Conservation (phyloP, 2,888 invertebrate genomes). For the Ypsolopha sequella region DNA sequence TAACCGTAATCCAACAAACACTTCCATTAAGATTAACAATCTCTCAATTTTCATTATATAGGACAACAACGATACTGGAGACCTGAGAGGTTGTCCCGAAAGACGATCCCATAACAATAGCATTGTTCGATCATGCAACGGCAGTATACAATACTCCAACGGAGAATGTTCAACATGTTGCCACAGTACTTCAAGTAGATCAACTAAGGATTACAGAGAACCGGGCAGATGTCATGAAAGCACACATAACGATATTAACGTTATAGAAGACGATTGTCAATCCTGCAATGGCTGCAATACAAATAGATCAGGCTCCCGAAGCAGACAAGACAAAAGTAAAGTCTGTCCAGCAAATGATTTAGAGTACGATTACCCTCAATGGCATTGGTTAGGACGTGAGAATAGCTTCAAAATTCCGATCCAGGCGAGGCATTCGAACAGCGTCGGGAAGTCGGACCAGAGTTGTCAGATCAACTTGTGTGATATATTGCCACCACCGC, state of each 20-base stretch:
- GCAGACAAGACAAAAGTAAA: conserved; percentile 65
- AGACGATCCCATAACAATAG: conserved; percentile 65
- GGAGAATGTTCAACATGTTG: conserved; percentile 65
- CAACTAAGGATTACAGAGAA: conserved; percentile 61
- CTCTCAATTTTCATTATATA: conserved; percentile 28
- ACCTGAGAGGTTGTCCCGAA: conserved; percentile 55
- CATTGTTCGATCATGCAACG: conserved; percentile 63
- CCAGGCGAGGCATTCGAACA: conserved; percentile 56
- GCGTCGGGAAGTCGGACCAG: conserved; percentile 58
- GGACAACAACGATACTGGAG: conserved; percentile 60
- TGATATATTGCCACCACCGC: conserved; percentile 75
- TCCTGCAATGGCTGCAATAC: conserved; percentile 63
- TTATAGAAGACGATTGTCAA: conserved; percentile 53
- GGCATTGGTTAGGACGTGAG: conserved; percentile 64
- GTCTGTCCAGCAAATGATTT: conserved; percentile 61
- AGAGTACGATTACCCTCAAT: conserved; percentile 65
- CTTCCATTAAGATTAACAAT: conserved; percentile 3
- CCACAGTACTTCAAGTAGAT: conserved; percentile 62
- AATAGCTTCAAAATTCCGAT: conserved; percentile 69
- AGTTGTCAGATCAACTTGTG: conserved; percentile 74
- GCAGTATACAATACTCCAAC: conserved; percentile 61
- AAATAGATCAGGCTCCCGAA: conserved; percentile 58
- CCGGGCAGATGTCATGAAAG: conserved; percentile 38
- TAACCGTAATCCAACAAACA: not conserved
- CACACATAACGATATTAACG: conserved; percentile 53